These are phyloP conservation scores for Rhorus exstirpatorius DNA, from an alignment of 2,888 invertebrate genomes.

Conservation along the genomic window DNA sequence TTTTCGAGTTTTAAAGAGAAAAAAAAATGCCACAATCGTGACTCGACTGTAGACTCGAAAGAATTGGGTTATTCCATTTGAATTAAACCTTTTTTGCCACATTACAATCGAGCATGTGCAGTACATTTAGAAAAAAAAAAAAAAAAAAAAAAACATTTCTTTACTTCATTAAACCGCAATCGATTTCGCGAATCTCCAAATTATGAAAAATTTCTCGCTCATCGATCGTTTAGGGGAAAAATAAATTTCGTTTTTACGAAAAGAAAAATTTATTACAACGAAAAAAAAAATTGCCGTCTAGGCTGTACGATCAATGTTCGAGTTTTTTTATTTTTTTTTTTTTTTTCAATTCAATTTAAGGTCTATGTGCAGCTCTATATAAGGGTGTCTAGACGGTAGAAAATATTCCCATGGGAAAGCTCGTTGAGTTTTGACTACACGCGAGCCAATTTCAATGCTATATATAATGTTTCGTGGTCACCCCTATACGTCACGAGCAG, in stretches of 20 bases:
- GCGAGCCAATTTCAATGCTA: constrained; percentile 14
- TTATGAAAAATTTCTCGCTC: too few species aligned
- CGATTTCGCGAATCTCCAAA: too few species aligned
- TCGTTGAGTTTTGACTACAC: constrained; percentile 37
- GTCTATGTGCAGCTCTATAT: too few species aligned
- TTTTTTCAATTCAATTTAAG: too few species aligned
- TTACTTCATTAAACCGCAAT: too few species aligned
- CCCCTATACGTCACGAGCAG: constrained; percentile 23
- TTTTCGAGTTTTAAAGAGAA: too few species aligned
- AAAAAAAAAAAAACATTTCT: neutral
- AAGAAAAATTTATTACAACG: too few species aligned
- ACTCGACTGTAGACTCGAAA: neutral
- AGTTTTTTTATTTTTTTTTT: neutral
- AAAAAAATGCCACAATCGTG: neutral
- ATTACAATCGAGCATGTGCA: too few species aligned
- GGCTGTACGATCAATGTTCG: too few species aligned
- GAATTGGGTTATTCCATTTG: neutral
- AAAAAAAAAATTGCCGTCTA: too few species aligned
- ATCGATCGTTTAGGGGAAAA: too few species aligned
- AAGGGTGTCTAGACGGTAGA: neutral
- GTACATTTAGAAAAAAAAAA: neutral
- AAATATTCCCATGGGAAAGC: constrained; percentile 50
- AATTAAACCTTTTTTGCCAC: neutral
- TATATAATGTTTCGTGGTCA: constrained; percentile 27
- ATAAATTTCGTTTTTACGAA: too few species aligned